Conservation (phyloP, 1,140 invertebrate genomes). For the Brachionus calyciflorus region DNA sequence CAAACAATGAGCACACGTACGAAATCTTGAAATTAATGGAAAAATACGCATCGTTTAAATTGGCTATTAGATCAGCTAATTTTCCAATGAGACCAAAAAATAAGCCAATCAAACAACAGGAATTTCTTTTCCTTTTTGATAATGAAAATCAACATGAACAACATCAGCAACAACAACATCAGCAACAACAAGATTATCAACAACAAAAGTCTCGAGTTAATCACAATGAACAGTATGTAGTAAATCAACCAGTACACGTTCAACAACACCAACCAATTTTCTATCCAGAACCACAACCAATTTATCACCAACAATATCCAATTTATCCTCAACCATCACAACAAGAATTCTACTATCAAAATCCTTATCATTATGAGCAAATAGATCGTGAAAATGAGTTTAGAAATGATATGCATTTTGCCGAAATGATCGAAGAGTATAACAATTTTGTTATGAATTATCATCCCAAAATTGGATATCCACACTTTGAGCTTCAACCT, state of each 20-base stretch:
- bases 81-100: not conserved
- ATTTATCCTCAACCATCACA: not conserved
- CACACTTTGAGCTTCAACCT: not conserved
- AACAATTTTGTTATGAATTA: not conserved
- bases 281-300: not conserved
- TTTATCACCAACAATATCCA: not conserved
- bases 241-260: not conserved
- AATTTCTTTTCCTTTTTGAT: not conserved
- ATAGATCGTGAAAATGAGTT: not conserved
- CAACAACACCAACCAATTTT: not conserved
- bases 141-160: not conserved
- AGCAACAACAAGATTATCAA: not conserved
- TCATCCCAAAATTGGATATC: not conserved
- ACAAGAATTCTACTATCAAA: too few species aligned
- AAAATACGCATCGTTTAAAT: constrained; percentile 25
- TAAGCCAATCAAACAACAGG: not conserved
- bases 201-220: too few species aligned
- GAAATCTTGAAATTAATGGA: constrained; percentile 18
- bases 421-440: not conserved
- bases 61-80: constrained; percentile 8
- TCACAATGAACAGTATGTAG: too few species aligned
- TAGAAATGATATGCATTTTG: not conserved
- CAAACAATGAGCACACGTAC: not conserved
- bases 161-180: constrained; percentile 14
- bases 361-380: not conserved